These are phyloP conservation scores for Phragmatobia fuliginosa DNA, from an alignment of 2,888 invertebrate genomes.

Conservation along the genomic window DNA sequence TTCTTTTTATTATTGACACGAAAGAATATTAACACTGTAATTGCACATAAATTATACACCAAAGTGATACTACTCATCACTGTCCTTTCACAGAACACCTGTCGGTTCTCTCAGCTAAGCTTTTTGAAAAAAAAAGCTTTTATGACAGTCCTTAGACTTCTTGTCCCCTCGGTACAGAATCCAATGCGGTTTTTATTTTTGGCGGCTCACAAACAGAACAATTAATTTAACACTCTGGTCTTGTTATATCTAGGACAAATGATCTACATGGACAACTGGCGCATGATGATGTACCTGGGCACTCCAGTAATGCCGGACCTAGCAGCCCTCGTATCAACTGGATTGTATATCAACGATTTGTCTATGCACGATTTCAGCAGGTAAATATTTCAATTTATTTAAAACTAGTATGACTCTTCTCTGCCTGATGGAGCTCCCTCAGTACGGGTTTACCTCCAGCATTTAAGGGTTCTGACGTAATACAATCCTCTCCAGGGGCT, in stretches of 20 bases:
- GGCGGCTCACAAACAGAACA: not conserved
- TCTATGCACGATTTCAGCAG: conserved; percentile 99
- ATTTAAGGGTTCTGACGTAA: too few species aligned
- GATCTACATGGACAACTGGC: conserved; percentile 99
- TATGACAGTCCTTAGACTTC: too few species aligned
- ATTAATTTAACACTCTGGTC: not conserved
- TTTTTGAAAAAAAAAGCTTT: too few species aligned
- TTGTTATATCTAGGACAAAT: conserved; percentile 92
- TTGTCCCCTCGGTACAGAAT: not conserved
- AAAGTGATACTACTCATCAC: not conserved
- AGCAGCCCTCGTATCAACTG: conserved; percentile 96
- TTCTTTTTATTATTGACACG: not conserved
- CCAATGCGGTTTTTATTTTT: not conserved
- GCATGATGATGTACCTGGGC: conserved; percentile 98
- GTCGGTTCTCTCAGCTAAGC: too few species aligned
- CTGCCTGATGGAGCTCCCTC: too few species aligned
- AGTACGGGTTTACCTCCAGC: too few species aligned
- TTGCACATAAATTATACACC: not conserved
- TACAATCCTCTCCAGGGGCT: too few species aligned
- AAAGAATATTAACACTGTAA: not conserved
- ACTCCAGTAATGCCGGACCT: conserved; percentile 98
- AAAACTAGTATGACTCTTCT: too few species aligned
- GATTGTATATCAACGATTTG: conserved; percentile 98
- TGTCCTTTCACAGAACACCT: not conserved
- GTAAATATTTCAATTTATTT: conserved; percentile 71